These are phyloP conservation scores for Phylloscopus collybita DNA, from an alignment of 2,797 vertebrate species.

Conservation along the genomic window DNA sequence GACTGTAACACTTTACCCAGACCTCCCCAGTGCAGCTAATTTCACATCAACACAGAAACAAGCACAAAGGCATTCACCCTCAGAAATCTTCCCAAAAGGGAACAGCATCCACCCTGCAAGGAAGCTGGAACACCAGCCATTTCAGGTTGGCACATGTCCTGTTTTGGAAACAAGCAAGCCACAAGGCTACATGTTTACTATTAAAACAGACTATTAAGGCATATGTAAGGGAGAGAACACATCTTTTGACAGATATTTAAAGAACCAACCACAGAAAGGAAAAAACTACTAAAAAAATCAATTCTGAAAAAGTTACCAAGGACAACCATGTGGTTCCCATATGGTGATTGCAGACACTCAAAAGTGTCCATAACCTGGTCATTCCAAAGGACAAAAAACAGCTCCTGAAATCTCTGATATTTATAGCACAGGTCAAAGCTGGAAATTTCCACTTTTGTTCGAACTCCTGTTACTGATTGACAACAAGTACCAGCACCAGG, in stretches of 20 bases:
- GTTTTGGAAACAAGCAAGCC: not conserved
- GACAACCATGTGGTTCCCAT: fast-evolving
- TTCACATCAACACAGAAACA: not conserved
- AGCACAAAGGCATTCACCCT: not conserved
- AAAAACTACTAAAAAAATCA: not conserved
- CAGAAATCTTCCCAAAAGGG: not conserved
- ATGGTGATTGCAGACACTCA: not conserved
- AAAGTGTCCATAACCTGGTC: not conserved
- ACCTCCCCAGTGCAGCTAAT: not conserved
- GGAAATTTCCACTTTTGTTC: not conserved
- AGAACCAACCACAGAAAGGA: not conserved
- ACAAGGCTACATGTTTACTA: not conserved
- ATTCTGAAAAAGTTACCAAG: not conserved
- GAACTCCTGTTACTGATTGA: not conserved
- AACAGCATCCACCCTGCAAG: not conserved
- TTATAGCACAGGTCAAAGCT: not conserved
- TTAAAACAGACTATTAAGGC: not conserved
- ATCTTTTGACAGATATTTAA: not conserved
- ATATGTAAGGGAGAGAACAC: not conserved
- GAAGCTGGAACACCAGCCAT: not conserved
- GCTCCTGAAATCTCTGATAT: not conserved
- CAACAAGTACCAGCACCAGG: not conserved
- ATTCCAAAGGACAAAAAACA: not conserved
- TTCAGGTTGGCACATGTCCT: not conserved
- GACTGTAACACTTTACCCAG: not conserved